A percentile compares a stretch with the other conserved stretches of the same genome.
phyloP scores from a whole-genome alignment of 92 coral and sea anemone species.

The Palythoa heliodiscus region DNA sequence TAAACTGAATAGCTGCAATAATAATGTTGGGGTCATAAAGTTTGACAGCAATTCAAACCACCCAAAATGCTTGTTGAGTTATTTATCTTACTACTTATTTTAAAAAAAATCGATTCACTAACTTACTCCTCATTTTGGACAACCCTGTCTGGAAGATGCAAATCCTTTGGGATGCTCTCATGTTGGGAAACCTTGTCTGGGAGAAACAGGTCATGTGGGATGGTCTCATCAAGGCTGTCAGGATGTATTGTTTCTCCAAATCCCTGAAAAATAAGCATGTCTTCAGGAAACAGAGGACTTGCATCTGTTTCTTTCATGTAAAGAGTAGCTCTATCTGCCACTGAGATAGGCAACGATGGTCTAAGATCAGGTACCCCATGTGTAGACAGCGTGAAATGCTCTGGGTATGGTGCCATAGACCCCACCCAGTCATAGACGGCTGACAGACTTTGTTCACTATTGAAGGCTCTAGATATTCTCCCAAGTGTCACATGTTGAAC shows the following conservation, averaged over 20 bases:
- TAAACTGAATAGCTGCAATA: slow-evolving; percentile 5
- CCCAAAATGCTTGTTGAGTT: slow-evolving; percentile 8
- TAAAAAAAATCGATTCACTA: not conserved
- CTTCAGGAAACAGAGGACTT: slow-evolving; percentile 47
- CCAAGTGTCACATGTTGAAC: slow-evolving; percentile 49
- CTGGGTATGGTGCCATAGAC: slow-evolving; percentile 39
- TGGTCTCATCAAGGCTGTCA: slow-evolving; percentile 4
- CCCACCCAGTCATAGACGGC: slow-evolving; percentile 61
- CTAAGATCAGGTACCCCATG: slow-evolving; percentile 27
- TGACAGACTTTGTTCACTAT: slow-evolving; percentile 4
- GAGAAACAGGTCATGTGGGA: slow-evolving; percentile 5
- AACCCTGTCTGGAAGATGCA: slow-evolving; percentile 11
- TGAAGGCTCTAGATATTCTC: slow-evolving; percentile 34
- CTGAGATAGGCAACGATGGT: slow-evolving; percentile 39
- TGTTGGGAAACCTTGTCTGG: slow-evolving; percentile 1
- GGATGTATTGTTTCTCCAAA: slow-evolving; percentile 23
- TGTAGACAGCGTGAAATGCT: slow-evolving; percentile 42
- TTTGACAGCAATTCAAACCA: not conserved
- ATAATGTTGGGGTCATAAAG: slow-evolving; percentile 4
- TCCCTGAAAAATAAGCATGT: slow-evolving; percentile 39
- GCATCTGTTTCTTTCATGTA: slow-evolving; percentile 29
- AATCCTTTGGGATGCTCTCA: slow-evolving; percentile 3
- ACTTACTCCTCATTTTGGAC: slow-evolving; percentile 5
- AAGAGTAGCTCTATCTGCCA: slow-evolving; percentile 27
- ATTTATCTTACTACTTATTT: not conserved